These are phyloP conservation scores for Phoebastria nigripes DNA, from an alignment of 2,797 vertebrate species.

Conservation along the genomic window DNA sequence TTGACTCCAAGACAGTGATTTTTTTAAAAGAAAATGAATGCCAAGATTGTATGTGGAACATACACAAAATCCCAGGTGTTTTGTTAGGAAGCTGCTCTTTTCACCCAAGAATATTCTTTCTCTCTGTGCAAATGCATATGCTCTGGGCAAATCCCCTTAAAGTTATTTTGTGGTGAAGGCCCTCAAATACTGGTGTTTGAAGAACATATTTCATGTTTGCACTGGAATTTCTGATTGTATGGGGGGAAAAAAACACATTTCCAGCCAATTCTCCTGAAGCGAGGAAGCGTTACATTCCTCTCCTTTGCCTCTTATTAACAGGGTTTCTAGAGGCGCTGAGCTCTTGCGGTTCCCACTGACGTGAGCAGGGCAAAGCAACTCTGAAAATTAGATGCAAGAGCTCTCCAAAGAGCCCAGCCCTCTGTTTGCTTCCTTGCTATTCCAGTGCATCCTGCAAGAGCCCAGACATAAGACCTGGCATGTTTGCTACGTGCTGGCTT, in stretches of 20 bases:
- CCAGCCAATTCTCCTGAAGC: background rate
- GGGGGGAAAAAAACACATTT: background rate
- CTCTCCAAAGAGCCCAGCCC: background rate
- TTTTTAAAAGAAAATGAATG: background rate
- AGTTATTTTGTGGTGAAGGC: background rate
- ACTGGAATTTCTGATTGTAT: background rate
- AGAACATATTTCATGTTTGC: background rate
- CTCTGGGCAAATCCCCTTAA: background rate
- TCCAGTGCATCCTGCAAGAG: background rate
- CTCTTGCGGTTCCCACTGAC: background rate
- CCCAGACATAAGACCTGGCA: rapidly evolving
- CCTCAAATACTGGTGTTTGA: background rate
- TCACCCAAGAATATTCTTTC: background rate
- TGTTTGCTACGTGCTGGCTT: rapidly evolving
- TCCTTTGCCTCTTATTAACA: background rate
- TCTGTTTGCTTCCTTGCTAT: background rate
- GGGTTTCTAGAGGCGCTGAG: background rate
- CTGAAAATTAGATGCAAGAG: background rate
- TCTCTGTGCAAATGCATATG: background rate
- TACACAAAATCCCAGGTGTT: background rate
- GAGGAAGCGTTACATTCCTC: background rate
- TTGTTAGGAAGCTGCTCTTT: background rate
- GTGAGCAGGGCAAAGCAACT: background rate
- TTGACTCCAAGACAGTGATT: background rate
- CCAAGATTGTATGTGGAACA: background rate